Evolutionary conservation across 1,140 invertebrate species (phyloP).

Genomic region (Drosophila kanapiae): DNA sequence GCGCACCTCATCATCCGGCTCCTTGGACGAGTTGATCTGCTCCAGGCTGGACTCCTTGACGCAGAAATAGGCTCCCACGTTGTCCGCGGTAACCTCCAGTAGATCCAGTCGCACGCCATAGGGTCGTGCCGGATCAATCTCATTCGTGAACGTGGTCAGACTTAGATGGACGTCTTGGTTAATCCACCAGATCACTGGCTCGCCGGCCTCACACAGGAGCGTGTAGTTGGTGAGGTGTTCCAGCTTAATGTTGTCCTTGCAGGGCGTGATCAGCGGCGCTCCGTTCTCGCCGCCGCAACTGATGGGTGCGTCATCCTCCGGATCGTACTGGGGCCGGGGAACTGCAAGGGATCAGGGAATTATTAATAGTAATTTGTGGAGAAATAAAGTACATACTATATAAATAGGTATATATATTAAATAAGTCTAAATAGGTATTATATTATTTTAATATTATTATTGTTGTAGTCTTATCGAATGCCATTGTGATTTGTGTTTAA

Average conservation of each 20-base stretch:
- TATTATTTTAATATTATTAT: background rate
- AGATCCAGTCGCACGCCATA: constrained; percentile 85
- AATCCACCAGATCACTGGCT: constrained; percentile 86
- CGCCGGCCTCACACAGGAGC: constrained; percentile 86
- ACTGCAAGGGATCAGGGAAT: constrained; percentile 18
- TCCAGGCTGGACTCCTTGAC: constrained; percentile 66
- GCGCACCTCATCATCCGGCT: constrained; percentile 64
- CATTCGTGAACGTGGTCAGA: constrained; percentile 3
- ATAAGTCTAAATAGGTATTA: background rate
- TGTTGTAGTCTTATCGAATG: background rate
- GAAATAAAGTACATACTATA: background rate
- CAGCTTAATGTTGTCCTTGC: constrained; percentile 85
- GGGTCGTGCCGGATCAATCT: constrained; percentile 75
- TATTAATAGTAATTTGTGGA: background rate
- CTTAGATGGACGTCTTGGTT: background rate
- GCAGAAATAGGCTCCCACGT: constrained; percentile 89
- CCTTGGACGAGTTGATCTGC: background rate
- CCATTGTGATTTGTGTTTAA: too few species aligned
- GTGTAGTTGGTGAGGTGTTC: constrained; percentile 85
- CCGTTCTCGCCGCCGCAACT: constrained; percentile 63
- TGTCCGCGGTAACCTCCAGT: constrained; percentile 82
- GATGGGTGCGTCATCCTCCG: constrained; percentile 20
- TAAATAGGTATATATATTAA: background rate
- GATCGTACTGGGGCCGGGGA: constrained; percentile 32
- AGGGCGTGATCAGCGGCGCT: constrained; percentile 85